Evolutionary conservation across 2,113 vertebrate genomes (phyloP).

Genomic region (Mustela lutreola): DNA sequence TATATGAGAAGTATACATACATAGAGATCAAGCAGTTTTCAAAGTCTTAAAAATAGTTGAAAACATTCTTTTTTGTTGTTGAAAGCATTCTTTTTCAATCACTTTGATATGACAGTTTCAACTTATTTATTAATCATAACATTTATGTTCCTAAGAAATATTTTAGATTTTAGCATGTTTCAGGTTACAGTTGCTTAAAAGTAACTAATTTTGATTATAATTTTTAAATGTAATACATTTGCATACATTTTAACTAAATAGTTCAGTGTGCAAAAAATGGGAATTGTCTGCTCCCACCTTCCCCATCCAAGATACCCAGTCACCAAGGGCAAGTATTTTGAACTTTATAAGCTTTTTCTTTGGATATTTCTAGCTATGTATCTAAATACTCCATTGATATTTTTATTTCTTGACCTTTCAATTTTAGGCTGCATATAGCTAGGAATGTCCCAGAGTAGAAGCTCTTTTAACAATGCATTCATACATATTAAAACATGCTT

Average conservation of each 20-base stretch:
- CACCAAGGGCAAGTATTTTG: not conserved
- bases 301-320: not conserved
- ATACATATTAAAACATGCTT: not conserved
- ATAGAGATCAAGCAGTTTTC: not conserved
- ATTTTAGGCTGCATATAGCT: not conserved
- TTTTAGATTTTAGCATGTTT: not conserved
- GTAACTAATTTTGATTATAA: not conserved
- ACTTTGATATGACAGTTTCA: not conserved
- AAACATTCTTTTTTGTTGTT: slow-evolving; percentile 34
- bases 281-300: not conserved
- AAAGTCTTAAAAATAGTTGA: not conserved
- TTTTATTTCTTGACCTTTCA: not conserved
- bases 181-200: not conserved
- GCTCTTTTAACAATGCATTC: not conserved
- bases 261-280: not conserved
- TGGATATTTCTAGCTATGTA: not conserved
- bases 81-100: slow-evolving; percentile 37
- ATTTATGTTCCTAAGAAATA: not conserved
- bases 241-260: not conserved
- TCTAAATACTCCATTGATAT: not conserved
- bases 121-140: not conserved
- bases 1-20: not conserved
- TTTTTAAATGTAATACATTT: not conserved
- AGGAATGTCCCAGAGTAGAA: not conserved
- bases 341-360: not conserved